A percentile compares a stretch with the other conserved stretches of the same genome.
Conservation (phyloP, 2,888 invertebrate genomes). For the Nebria salina region DNA sequence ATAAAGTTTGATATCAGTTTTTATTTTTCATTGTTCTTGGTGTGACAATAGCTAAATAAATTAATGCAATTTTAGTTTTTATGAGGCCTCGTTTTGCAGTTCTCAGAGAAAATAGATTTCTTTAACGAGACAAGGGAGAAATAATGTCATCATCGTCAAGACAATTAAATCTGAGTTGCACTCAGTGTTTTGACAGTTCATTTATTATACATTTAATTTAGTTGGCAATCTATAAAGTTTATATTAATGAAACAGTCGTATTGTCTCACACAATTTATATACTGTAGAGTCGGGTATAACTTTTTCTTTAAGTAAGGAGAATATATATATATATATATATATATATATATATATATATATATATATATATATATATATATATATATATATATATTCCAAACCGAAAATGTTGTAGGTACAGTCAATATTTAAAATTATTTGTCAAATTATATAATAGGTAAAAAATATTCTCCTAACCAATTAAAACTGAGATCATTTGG, state of each 20-base stretch:
- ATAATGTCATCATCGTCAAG: slow-evolving; percentile 5
- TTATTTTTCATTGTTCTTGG: slow-evolving; percentile 30
- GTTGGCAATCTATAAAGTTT: neutral
- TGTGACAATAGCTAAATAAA: slow-evolving; percentile 37
- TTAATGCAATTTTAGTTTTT: slow-evolving; percentile 26
- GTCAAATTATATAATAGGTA: too few relatives aligned
- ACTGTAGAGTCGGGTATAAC: neutral
- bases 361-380: too few relatives aligned
- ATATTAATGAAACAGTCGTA: slow-evolving; percentile 1
- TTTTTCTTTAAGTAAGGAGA: neutral
- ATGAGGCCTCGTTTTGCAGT: neutral
- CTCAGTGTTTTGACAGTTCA: slow-evolving; percentile 1
- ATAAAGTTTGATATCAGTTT: slow-evolving; percentile 35
- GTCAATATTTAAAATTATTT: too few relatives aligned
- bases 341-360: too few relatives aligned
- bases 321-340: too few relatives aligned
- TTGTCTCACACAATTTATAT: neutral
- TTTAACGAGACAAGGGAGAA: neutral
- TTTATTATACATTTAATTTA: neutral
- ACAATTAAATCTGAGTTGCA: slow-evolving; percentile 5
- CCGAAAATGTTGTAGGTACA: neutral
- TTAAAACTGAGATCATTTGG: too few relatives aligned
- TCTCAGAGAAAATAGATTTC: neutral
- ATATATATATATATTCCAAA: too few relatives aligned
- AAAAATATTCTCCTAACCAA: too few relatives aligned